A percentile compares a stretch with the other conserved stretches of the same genome.
phyloP scores from a whole-genome alignment of 1,140 invertebrate species.

The Drosophila eugracilis region DNA sequence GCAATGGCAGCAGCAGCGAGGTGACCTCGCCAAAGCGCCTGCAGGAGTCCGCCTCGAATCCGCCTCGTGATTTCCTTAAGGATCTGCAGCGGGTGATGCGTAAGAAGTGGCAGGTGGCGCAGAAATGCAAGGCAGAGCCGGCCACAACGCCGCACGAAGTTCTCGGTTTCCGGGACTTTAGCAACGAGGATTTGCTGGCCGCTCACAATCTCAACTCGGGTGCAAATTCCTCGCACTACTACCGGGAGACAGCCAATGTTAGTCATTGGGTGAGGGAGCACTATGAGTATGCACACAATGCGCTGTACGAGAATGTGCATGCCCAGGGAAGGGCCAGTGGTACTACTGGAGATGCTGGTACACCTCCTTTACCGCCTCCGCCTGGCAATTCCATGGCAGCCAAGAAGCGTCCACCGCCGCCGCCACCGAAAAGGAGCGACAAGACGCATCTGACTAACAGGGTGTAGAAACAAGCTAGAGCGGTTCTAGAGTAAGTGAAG shows the following conservation, averaged over 20 bases:
- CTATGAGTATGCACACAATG: slow-evolving; percentile 87
- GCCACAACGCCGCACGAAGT: slow-evolving; percentile 95
- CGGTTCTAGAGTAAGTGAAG: slow-evolving; percentile 26
- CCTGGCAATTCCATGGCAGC: slow-evolving; percentile 31
- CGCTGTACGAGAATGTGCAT: slow-evolving; percentile 84
- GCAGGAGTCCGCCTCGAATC: slow-evolving; percentile 89
- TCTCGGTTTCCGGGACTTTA: slow-evolving; percentile 92
- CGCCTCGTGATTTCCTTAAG: slow-evolving; percentile 93
- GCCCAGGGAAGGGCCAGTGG: slow-evolving; percentile 38
- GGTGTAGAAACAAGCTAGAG: slow-evolving; percentile 52
- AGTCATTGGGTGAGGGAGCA: slow-evolving; percentile 96
- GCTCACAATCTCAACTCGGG: slow-evolving; percentile 76
- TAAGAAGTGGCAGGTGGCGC: slow-evolving; percentile 97
- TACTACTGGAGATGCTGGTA: neutral
- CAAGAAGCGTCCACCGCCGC: slow-evolving; percentile 90
- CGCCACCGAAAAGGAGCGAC: slow-evolving; percentile 91
- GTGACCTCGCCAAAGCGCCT: slow-evolving; percentile 89
- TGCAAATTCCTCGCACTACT: slow-evolving; percentile 84
- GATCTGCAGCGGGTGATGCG: slow-evolving; percentile 96
- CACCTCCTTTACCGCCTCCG: slow-evolving; percentile 46
- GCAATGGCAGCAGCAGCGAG: slow-evolving; percentile 58
- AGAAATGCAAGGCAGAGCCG: slow-evolving; percentile 94
- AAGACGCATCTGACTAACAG: slow-evolving; percentile 89
- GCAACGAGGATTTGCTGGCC: slow-evolving; percentile 73
- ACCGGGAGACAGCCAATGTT: slow-evolving; percentile 93